These are phyloP conservation scores for Stegophylla sp. DNA, from an alignment of 2,888 invertebrate species.

Conservation along the genomic window DNA sequence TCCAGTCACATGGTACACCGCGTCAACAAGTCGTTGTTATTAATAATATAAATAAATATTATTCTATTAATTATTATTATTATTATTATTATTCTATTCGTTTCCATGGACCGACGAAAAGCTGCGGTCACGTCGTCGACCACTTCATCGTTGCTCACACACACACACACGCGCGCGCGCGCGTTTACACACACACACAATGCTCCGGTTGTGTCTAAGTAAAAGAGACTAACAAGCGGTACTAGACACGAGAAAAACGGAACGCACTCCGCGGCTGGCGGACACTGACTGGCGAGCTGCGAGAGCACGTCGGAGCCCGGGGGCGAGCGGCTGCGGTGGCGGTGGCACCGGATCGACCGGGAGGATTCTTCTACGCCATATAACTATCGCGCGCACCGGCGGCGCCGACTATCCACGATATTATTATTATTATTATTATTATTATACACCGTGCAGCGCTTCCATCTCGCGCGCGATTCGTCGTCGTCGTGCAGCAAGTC, in stretches of 20 bases:
- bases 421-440: no score
- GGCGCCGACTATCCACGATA: slow-evolving; percentile 49
- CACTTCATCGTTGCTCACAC: not conserved
- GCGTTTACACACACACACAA: not conserved
- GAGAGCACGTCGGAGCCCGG: no score
- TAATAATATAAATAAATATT: not conserved
- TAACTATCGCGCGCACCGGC: slow-evolving; percentile 48
- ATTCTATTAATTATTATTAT: accelerated
- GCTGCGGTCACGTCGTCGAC: not conserved
- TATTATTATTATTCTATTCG: no score
- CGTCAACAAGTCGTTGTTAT: not conserved
- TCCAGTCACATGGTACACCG: not conserved
- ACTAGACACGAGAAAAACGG: not conserved
- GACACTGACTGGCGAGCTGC: slow-evolving; percentile 34
- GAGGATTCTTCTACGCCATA: slow-evolving; percentile 45
- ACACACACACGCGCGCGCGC: not conserved
- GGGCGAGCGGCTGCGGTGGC: not conserved
- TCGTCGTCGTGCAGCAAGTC: not conserved
- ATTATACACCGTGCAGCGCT: not conserved
- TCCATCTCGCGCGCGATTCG: slow-evolving; percentile 7
- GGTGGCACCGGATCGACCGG: slow-evolving; percentile 6
- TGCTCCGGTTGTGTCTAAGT: no score
- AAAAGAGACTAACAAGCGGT: not conserved
- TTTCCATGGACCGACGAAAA: not conserved
- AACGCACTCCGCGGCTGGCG: slow-evolving; percentile 23